Evolutionary conservation across 23 tunicate species (phyloP), one percentile per base, ranked within the genome.

Genomic region (Corella eumyota): DNA sequence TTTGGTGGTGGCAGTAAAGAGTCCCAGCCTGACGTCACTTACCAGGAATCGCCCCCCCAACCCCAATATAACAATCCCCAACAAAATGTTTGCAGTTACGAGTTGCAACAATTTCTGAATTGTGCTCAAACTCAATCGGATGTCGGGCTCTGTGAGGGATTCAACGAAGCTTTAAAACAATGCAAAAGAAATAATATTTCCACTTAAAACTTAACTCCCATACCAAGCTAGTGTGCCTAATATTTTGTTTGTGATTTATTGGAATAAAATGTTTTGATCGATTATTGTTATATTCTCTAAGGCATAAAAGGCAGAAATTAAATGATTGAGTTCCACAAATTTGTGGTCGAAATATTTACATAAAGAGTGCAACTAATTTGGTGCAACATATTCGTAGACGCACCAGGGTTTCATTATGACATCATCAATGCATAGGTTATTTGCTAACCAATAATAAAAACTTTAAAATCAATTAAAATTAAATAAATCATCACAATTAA

Each of bases 151-250:
- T 86, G 95, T 52, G 85, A 86, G 20, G 86, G 86, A 27, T 86
- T 86, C 28, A 86, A 86, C 27, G 95, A 86, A 3, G 95, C 95
- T 29, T 57, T 86, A 31, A 78, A 78, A 56, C 85, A 86, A 31
- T 86, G 95, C 75, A 86, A 78, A 40, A 33, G 70, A 28, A 56
- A 57, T 34, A 34, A 78, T 51, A 69, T 69, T 19, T 5, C 67
- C 1, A 34, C 53, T 6, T 69, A 69, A 57, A 33, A 19, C 26
- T 15, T 53, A 21, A 53, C 9, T 11, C 11, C n/a, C 13, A 15
- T 40, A 40, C 48, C 15, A 9, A 15, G 13, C 48, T 40, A n/a
- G n/a, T n/a, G n/a, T n/a, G n/a, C n/a, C n/a, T n/a, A n/a, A 44
- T 44, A 17, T 44, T n/a, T n/a, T n/a, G n/a, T n/a, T n/a, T n/a